Evolutionary conservation across 1,140 invertebrate species (phyloP), one percentile per base, ranked within the genome.

Genomic region (Achatina immaculata): DNA sequence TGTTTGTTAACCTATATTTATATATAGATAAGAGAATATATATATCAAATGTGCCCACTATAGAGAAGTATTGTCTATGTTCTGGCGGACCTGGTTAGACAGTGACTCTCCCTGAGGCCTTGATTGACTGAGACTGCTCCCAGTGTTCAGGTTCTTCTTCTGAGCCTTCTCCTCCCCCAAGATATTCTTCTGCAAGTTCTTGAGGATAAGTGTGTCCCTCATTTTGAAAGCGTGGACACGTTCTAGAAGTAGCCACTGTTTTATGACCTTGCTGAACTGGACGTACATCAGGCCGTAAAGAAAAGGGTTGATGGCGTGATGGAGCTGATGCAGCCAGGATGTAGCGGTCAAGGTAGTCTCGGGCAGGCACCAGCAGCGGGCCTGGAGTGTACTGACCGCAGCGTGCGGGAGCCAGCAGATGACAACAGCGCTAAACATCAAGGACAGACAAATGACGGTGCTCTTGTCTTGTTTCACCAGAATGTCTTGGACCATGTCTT

Each of bases 401-500:
- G 68, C 68, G 58, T 72, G 78, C 3, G 78, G 78, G 21, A 80
- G 16, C 78, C 78, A 80, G 68, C 78, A 80, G 4, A 31, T 36
- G 68, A 80, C 34, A 2, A 80, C 11, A 14, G 45, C 48, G 3
- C 0, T 43, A 14, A 80, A 43, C 78, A 80, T 48, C 24, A 80
- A 36, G 19, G 66, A 80, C 2, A 80, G 66, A 42, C 78, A 80
- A 0, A 16, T 31, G 1, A n/a, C 78, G 45, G 68, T 72, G 0
- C 2, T 80, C n/a, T 72, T 69, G 68, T 80, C 78, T 38, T 80
- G 66, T 31, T 80, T 80, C 11, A 72, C 66, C 9, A 80, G 68
- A 48, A 80, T 71, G 38, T 80, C 78, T 24, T 80, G 78, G 3
- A 80, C 78, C 66, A 80, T 51, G 38, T 72, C 78, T 38, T 80